Base-by-base conservation (phyloP, 53 echinoderm and acorn worm genomes). In the Echinarachnius parma region DNA sequence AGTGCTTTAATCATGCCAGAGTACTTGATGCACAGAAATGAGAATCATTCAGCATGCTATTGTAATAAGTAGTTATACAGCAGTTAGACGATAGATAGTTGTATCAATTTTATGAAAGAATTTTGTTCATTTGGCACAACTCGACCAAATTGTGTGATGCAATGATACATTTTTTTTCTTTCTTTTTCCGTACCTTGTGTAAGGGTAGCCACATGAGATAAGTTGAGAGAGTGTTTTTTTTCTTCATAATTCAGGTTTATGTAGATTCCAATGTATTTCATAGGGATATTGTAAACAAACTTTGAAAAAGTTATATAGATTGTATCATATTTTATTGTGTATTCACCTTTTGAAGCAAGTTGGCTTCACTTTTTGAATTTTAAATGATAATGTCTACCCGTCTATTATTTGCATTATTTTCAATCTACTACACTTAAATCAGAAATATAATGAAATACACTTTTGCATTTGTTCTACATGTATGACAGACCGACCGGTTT, bases 261-360 rank as follows among this genome's bases (percentile, higher is more conserved):
- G 53, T 69, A 69, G 70, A 69, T 53, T 69, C 70, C 70, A 69
- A 31, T 69, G 53, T 53, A 69, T 69, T 69, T 53, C 53, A 69
- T 69, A 53, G 52, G 70, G 54, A 53, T 53, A 48, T 20, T 67
- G 53, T 69, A 69, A 50, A 53, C 34, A 69, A 22, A 53, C 7
- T 34, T 61, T 8, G 5, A 64, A 69, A 34, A 69, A 69, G 70
- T 69, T 69, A 69, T 69, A 69, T 69, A 69, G 70, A 69, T 53
- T 69, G 70, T 69, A 69, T 69, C 53, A 69, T 69, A 69, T 69
- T 69, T 69, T 69, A 69, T 69, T 69, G 53, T 69, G 70, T 69
- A 69, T 69, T 69, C 70, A 69, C 70, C 70, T 69, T 65, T 53
- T 31, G 70, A 53, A 69, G 70, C 70, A 66, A 21, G 26, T 53